A percentile compares a stretch with the other conserved stretches of the same genome.
Evolutionary conservation across 2,797 vertebrate genomes (phyloP).

Genomic region (Odontamblyopus lacepedii): DNA sequence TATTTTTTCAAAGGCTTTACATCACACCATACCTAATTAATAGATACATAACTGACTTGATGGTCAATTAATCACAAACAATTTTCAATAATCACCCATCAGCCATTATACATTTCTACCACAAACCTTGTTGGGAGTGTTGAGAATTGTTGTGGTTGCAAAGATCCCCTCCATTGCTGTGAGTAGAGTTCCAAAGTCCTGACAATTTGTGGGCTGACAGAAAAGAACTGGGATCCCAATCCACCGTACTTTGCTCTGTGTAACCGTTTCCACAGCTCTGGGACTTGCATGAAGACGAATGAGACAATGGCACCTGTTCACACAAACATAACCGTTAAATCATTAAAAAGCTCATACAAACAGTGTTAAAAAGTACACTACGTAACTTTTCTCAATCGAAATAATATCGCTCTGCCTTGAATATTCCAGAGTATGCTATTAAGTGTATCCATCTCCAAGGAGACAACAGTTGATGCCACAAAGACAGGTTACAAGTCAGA

Average conservation of each 20-base stretch:
- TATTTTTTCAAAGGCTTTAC: not conserved
- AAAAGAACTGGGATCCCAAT: constrained; percentile 99
- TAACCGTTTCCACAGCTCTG: constrained; percentile 94
- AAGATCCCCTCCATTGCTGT: constrained; percentile 86
- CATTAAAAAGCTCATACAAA: not conserved
- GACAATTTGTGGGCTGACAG: constrained; percentile 98
- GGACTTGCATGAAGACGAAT: constrained; percentile 93
- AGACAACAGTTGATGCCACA: too few species aligned
- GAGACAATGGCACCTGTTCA: constrained; percentile 90
- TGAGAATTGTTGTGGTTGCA: constrained; percentile 84
- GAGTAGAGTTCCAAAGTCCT: constrained; percentile 96
- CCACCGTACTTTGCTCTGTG: constrained; percentile 94
- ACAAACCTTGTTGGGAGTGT: constrained; percentile 87
- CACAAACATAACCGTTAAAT: not conserved
- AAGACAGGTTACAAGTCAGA: too few species aligned
- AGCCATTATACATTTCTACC: not conserved
- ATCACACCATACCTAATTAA: not conserved
- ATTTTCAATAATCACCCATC: not conserved
- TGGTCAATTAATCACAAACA: not conserved
- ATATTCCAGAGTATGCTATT: too few species aligned
- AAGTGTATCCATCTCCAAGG: too few species aligned
- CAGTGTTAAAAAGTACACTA: too few species aligned
- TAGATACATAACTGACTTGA: not conserved
- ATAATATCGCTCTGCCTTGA: too few species aligned
- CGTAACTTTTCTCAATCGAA: too few species aligned